Evolutionary conservation across 2,113 vertebrate genomes (phyloP), one percentile per base, ranked within the genome.

Genomic region (Paratilapia polleni): DNA sequence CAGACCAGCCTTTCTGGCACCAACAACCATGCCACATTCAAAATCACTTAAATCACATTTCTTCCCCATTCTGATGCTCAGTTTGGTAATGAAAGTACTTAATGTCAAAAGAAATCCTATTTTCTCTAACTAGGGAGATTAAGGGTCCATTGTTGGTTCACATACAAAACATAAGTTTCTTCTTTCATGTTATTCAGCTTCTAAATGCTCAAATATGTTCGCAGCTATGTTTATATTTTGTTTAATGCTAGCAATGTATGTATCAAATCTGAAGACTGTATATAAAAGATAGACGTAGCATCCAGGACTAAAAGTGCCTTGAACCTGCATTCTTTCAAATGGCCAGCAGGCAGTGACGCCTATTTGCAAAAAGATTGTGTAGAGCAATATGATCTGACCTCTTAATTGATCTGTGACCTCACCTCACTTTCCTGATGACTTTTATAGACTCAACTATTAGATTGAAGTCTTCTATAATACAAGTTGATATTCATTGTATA

Each of bases 251-350:
- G 61, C 31, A 63, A 38, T 63, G 36, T 38, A 63, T 38, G 3
- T n/a, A 63, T 63, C 36, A 10, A 63, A 63, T 63, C 61, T 63
- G 34, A 63, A 63, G 61, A 63, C 61, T 38, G 61, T 36, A 63
- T 63, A 11, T 31, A n/a, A 19, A 63, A 19, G 61, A 63, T 63
- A 5, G 31, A 63, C 5, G 10, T 36, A 63, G 36, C 3, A 36
- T 63, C 61, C 5, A 63, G 36, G 0, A 63, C 20, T 38, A 22
- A 13, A 63, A 41, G n/a, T 14, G 15, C 36, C 63, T 47, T 26
- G 47, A 47, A 26, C 38, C 64, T 68, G 41, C 15, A 28, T 9
- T 47, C 22, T 49, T 49, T 68, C 14, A 47, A 26, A 47, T 49
- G 64, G 9, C 64, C 41, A 47, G 41, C 22, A 19, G 38, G 22